These are phyloP conservation scores for Pinctada fucata DNA, from an alignment of 2,888 invertebrate species.

Conservation along the genomic window DNA sequence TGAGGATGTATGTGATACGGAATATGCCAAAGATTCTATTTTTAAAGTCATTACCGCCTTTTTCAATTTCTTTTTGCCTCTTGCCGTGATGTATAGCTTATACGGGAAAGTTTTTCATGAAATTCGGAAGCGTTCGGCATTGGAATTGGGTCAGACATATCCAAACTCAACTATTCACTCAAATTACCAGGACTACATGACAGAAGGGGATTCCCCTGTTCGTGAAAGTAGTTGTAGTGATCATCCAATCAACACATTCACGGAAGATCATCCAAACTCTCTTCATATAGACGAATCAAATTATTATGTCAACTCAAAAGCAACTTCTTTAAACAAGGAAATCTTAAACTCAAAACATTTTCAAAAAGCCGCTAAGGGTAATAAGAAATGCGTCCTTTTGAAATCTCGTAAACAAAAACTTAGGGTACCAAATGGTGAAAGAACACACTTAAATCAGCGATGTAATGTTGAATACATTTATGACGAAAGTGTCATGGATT, in stretches of 20 bases:
- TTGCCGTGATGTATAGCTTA: slow-evolving; percentile 78
- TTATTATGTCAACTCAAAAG: slow-evolving; percentile 6
- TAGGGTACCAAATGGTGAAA: slow-evolving; percentile 9
- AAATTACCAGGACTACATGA: slow-evolving; percentile 15
- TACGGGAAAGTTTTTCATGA: slow-evolving; percentile 78
- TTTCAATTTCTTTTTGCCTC: slow-evolving; percentile 79
- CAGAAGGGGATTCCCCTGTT: slow-evolving; percentile 24
- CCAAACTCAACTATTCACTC: not conserved
- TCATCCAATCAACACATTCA: slow-evolving; percentile 39
- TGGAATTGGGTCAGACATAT: slow-evolving; percentile 72
- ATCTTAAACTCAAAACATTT: not conserved
- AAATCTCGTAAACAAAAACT: not conserved
- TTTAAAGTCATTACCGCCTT: slow-evolving; percentile 79
- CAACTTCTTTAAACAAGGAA: not conserved
- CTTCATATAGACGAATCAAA: slow-evolving; percentile 17
- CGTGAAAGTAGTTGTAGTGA: slow-evolving; percentile 48
- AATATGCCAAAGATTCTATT: slow-evolving; percentile 78
- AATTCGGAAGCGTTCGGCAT: slow-evolving; percentile 77
- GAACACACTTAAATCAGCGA: slow-evolving; percentile 20
- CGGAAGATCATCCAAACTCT: slow-evolving; percentile 35
- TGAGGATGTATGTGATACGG: slow-evolving; percentile 78
- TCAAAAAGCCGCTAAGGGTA: not conserved
- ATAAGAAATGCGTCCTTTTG: slow-evolving; percentile 11
- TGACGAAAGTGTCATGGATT: slow-evolving; percentile 72
- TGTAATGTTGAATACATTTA: slow-evolving; percentile 71